Evolutionary conservation across 1,140 invertebrate species (phyloP), one percentile per base, ranked within the genome.

Genomic region (Drosophila sulfurigaster): DNA sequence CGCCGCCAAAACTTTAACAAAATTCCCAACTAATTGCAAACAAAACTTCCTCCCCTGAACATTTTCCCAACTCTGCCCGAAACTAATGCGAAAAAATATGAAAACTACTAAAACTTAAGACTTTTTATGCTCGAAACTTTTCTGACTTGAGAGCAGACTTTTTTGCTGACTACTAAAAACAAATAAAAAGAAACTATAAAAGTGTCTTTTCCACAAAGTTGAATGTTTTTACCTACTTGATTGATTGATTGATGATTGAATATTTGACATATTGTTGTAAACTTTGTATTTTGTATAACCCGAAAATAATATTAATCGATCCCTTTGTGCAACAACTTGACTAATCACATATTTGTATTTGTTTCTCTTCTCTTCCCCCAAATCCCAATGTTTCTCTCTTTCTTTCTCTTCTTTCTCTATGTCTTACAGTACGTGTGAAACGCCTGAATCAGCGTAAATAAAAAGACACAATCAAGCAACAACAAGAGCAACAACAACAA

Each of bases 381-480:
- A 56, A 43, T 16, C 73, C 67, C 25, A 49, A 46, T 54, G 32
- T 57, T 65, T 66, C 56, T 67, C 62, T 54, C 20, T 64, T 49
- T 81, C 70, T 81, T 15, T 77, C 52, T 38, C 7, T 38, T 38
- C 35, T 38, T 10, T 38, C 35, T 79, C 56, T 78, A 48, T 86
- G 76, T 89, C 69, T 91, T 93, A 8, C 92, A 93, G 92, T 93
- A 92, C 92, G 92, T 81, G 90, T 92, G 77, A 92, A 92, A 65
- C 92, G 92, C 79, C 91, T 93, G 51, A 93, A 89, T 79, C 91
- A 93, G 86, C 92, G 92, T 92, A 93, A 93, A 92, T 92, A 92
- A 92, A 92, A 88, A 88, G 74, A 90, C 77, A 79, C 66, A 52
- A 41, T 46, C 70, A 63, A 68, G 20, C 58, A 54, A 71, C 78